Evolutionary conservation across 2,888 invertebrate genomes (phyloP), one percentile per base, ranked within the genome.

Genomic region (Entomobrya proxima): DNA sequence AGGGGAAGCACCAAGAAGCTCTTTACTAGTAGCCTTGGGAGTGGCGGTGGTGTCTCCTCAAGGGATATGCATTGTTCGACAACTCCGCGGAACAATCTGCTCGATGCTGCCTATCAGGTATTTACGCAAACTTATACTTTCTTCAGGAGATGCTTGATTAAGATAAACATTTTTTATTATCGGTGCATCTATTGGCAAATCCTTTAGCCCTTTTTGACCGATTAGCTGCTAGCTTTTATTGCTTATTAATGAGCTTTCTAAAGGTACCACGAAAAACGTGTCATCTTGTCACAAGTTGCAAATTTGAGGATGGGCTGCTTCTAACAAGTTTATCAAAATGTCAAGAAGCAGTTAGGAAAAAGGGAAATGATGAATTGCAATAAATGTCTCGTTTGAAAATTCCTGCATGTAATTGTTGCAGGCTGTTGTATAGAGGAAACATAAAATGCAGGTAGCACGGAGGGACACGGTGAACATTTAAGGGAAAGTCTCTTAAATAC

Each of bases 281-380:
- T 76, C 74, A 52, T 74, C 50, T 58, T 76, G 76, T 76, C 76
- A n/a, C n/a, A 76, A 27, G n/a, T 44, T 58, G 76, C n/a, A 58
- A 37, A 58, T 76, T 55, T 27, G 37, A 76, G 76, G 76, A 76
- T 76, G 55, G 76, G 76, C 58, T 52, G 35, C 13, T 58, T 37
- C 27, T 76, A 58, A 76, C 76, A 76, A 76, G 58, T 76, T 76
- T 58, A 76, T 74, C 55, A 76, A 76, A 58, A 58, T 76, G 76
- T 76, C 58, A 76, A 15, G 50, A 32, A 72, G 24, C 47, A 47
- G 27, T 5, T n/a, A 52, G 18, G 6, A 37, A 50, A 76, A 55
- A 27, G 40, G n/a, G 40, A 40, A 76, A 58, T 76, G 76, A 76
- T 76, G 76, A 76, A 58, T 76, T 76, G 76, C 76, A 58, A 58